A percentile compares a stretch with the other conserved stretches of the same genome.
Conservation (phyloP, 2,113 vertebrate genomes). For the Siniperca knerii region DNA sequence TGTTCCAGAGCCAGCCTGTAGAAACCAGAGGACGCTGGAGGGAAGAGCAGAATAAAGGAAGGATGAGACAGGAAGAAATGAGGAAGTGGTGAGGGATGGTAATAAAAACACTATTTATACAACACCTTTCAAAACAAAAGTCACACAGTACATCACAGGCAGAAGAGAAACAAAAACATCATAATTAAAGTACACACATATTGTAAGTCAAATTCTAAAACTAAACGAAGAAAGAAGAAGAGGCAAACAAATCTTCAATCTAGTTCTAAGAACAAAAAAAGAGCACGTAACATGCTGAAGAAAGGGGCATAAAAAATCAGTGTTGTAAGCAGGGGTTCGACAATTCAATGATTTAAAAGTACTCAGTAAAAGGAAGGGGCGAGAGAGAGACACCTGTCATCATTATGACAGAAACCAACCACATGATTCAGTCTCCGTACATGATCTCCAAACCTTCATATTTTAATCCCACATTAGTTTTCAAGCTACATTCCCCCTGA, state of each 20-base stretch:
- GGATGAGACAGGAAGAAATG: constrained; percentile 63
- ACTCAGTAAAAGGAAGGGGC: neutral
- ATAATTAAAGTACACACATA: neutral
- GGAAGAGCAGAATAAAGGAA: constrained; percentile 32
- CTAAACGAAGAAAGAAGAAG: neutral
- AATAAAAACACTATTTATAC: neutral
- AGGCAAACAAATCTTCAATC: neutral
- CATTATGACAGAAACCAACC: neutral
- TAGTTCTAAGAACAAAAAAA: neutral
- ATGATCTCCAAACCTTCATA: neutral
- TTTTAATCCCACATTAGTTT: neutral
- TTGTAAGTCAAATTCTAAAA: neutral
- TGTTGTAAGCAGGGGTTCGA: neutral
- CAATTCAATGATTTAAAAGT: neutral
- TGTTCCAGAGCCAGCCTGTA: constrained; percentile 89
- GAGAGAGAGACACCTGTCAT: neutral
- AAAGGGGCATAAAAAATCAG: neutral
- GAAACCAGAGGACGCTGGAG: constrained; percentile 91
- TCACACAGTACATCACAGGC: neutral
- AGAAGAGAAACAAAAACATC: neutral
- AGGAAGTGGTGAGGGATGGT: constrained; percentile 75
- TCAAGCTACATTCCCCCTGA: neutral
- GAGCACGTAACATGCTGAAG: neutral
- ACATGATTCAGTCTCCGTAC: neutral
- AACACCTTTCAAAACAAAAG: neutral